phyloP scores from a whole-genome alignment of 2,797 vertebrate genomes.

The Acanthurus tractus region DNA sequence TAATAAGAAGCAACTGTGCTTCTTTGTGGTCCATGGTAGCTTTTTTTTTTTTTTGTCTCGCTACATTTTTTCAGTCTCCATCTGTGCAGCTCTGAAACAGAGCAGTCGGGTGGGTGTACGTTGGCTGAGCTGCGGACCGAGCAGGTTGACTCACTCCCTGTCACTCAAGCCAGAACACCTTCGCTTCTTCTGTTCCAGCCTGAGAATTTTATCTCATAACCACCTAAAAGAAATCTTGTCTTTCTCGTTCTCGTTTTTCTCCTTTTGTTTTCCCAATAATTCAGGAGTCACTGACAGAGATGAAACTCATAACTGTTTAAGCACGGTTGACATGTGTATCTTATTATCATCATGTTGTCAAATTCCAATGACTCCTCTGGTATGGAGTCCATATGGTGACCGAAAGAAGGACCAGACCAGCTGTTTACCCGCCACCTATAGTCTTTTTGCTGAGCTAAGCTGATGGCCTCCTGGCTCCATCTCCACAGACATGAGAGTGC shows the following conservation, averaged over 20 bases:
- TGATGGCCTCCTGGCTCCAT: no score
- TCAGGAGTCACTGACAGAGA: background rate
- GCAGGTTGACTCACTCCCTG: slow-evolving; percentile 21
- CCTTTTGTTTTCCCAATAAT: background rate
- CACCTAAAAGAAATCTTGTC: background rate
- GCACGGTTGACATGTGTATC: background rate
- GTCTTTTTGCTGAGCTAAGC: background rate
- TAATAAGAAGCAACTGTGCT: slow-evolving; percentile 24
- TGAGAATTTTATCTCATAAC: background rate
- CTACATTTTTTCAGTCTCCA: slow-evolving; percentile 1
- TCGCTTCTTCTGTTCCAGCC: slow-evolving; percentile 2
- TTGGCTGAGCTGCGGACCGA: background rate
- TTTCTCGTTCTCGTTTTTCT: background rate
- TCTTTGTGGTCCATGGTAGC: background rate
- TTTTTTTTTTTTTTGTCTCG: slow-evolving; percentile 6
- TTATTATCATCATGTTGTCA: background rate
- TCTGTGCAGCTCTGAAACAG: background rate
- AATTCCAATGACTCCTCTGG: background rate
- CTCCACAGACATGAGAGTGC: no score
- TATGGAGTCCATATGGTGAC: background rate
- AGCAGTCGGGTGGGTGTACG: slow-evolving; percentile 15
- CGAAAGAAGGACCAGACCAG: background rate
- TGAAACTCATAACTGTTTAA: background rate
- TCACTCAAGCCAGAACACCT: slow-evolving; percentile 15
- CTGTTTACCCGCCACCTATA: background rate